Evolutionary conservation across 2,113 vertebrate genomes (phyloP).

Genomic region (Burhinus bistriatus): DNA sequence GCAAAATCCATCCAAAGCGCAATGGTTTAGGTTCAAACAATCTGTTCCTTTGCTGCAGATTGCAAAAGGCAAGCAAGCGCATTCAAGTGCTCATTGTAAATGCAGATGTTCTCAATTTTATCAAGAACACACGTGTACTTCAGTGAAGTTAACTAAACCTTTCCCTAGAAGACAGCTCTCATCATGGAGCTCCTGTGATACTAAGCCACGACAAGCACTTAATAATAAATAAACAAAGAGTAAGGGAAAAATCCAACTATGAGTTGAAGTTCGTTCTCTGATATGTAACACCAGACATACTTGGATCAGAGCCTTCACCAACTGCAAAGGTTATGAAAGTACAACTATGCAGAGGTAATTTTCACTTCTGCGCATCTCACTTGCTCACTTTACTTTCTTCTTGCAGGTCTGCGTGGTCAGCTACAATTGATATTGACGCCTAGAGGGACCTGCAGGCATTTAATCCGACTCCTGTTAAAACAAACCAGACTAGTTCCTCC

Average conservation of each 20-base stretch:
- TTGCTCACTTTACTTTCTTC: not conserved
- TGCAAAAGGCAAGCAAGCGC: not conserved
- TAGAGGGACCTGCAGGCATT: not conserved
- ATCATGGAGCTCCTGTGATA: not conserved
- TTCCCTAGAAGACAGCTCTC: not conserved
- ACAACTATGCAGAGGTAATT: not conserved
- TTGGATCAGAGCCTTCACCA: not conserved
- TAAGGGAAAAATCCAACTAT: fast-evolving
- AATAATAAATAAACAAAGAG: not conserved
- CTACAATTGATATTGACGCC: not conserved
- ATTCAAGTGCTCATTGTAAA: fast-evolving
- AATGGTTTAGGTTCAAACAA: fast-evolving
- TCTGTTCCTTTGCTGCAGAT: not conserved
- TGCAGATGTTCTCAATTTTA: not conserved
- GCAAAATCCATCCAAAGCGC: not conserved
- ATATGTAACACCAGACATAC: fast-evolving
- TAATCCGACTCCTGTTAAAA: fast-evolving
- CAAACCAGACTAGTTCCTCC: not conserved
- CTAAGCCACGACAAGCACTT: not conserved
- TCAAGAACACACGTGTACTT: not conserved
- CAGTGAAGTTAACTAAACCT: not conserved
- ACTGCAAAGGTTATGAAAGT: not conserved
- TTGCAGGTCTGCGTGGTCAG: not conserved
- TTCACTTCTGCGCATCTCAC: not conserved
- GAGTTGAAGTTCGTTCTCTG: not conserved